A percentile compares a stretch with the other conserved stretches of the same genome.
Evolutionary conservation across 1,140 invertebrate genomes (phyloP).

Genomic region (Sitophilus oryzae): DNA sequence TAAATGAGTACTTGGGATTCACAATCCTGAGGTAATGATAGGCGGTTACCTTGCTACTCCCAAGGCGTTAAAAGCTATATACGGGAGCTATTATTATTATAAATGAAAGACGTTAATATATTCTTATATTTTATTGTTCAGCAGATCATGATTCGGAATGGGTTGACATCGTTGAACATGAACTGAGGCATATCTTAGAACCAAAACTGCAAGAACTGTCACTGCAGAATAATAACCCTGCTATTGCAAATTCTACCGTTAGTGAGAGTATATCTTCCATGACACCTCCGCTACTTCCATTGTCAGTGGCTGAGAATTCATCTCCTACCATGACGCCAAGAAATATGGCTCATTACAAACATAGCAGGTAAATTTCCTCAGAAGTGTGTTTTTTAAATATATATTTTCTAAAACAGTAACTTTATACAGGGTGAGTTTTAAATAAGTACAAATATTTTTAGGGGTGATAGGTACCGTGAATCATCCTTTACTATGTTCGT

Average conservation of each 20-base stretch:
- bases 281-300: constrained; percentile 69
- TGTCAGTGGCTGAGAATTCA: constrained; percentile 55
- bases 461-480: too few species aligned
- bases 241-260: constrained; percentile 49
- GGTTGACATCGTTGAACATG: constrained; percentile 77
- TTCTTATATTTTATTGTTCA: neutral
- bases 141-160: constrained; percentile 69
- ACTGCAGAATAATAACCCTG: constrained; percentile 46
- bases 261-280: constrained; percentile 64
- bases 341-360: constrained; percentile 46
- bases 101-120: neutral
- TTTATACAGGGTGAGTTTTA: too few species aligned
- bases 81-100: too few species aligned
- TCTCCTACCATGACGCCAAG: constrained; percentile 45
- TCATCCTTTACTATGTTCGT: too few species aligned
- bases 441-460: too few species aligned
- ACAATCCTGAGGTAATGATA: too few species aligned
- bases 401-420: too few species aligned
- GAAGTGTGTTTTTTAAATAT: neutral
- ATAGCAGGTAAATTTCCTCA: constrained; percentile 45
- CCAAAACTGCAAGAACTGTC: constrained; percentile 55
- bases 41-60: too few species aligned
- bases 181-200: constrained; percentile 69
- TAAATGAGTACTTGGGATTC: too few species aligned
- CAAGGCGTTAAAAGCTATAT: too few species aligned